Percentiles rank a stretch among this genome's conserved stretches.
phyloP scores from a whole-genome alignment of 2,797 vertebrate species.

The Artibeus lituratus region DNA sequence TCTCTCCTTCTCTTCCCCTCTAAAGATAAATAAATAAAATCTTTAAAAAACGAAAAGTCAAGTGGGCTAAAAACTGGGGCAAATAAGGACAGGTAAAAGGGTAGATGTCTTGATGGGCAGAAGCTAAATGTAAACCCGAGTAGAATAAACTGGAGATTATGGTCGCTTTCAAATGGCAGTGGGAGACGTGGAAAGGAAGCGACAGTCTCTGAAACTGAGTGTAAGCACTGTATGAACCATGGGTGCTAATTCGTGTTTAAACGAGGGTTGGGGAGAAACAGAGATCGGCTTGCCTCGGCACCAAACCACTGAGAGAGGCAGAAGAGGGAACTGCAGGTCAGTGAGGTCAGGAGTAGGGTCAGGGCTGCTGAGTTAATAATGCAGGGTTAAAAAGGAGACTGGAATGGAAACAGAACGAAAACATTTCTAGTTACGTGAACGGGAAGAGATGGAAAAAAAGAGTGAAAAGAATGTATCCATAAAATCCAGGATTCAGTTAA shows the following conservation, averaged over 20 bases:
- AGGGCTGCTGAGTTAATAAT: background rate
- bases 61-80: background rate
- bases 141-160: background rate
- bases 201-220: background rate
- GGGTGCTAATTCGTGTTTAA: background rate
- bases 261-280: background rate
- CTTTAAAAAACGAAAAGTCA: too few species aligned
- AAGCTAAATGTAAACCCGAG: background rate
- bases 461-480: background rate
- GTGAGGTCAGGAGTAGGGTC: fast-evolving
- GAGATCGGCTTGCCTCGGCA: background rate
- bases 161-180: background rate
- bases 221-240: background rate
- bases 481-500: background rate
- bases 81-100: background rate
- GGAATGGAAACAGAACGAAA: background rate
- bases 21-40: too few species aligned
- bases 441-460: background rate
- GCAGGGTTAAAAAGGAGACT: background rate
- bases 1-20: too few species aligned
- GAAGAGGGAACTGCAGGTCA: background rate
- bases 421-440: background rate
- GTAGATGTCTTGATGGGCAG: background rate
- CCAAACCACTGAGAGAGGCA: background rate
- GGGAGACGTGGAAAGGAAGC: background rate